These are phyloP conservation scores for Ginglymostoma cirratum DNA, from an alignment of 2,113 vertebrate species.

Conservation along the genomic window DNA sequence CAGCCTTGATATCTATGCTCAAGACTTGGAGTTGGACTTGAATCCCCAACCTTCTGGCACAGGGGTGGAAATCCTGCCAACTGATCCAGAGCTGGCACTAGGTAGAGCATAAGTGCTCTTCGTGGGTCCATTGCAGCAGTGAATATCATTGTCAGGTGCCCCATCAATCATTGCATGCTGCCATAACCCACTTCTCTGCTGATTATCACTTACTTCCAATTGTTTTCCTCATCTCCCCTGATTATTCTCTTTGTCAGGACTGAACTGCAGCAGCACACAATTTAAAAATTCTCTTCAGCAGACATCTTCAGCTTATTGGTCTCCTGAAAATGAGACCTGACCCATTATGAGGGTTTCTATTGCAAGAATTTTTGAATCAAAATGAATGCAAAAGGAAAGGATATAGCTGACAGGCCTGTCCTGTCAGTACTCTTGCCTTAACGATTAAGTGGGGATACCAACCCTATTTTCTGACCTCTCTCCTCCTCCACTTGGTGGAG, in stretches of 20 bases:
- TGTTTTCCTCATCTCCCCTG: not conserved
- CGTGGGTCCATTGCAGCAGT: not conserved
- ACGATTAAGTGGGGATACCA: not conserved
- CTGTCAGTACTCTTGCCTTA: not conserved
- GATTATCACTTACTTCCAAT: not conserved
- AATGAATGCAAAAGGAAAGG: not conserved
- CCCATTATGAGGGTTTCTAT: not conserved
- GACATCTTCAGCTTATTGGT: not conserved
- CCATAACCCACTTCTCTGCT: not conserved
- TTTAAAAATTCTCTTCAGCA: constrained; percentile 1
- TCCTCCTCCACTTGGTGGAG: not conserved
- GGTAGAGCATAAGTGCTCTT: not conserved
- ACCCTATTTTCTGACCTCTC: not conserved
- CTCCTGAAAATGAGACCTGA: not conserved
- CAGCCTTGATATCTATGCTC: too few species aligned
- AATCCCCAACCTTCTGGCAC: too few species aligned
- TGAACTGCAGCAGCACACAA: not conserved
- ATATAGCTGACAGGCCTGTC: not conserved
- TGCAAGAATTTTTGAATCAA: not conserved
- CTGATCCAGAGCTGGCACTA: not conserved
- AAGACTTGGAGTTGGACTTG: too few species aligned
- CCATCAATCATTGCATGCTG: not conserved
- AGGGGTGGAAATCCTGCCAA: not conserved
- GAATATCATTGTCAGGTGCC: too few species aligned
- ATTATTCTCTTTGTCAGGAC: not conserved